Evolutionary conservation across 2,797 vertebrate genomes (phyloP).

Genomic region (Cyprinella venusta): DNA sequence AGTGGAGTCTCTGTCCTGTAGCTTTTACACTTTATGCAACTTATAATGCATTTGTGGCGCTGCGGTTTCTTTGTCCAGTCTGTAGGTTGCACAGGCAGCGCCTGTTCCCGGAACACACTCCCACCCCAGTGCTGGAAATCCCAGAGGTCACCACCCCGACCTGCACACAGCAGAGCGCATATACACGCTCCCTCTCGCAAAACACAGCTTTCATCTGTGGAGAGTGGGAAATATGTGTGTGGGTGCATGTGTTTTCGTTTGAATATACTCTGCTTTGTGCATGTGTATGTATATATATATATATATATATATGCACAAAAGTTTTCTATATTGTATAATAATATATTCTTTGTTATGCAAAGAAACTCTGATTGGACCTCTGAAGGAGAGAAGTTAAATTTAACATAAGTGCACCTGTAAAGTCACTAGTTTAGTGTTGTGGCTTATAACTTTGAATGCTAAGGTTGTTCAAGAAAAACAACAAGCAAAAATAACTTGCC

Average conservation of each 20-base stretch:
- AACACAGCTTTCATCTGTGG: conserved; percentile 39
- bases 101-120: conserved; percentile 78
- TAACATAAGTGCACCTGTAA: conserved; percentile 5
- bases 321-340: conserved; percentile 16
- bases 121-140: conserved; percentile 76
- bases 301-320: conserved; percentile 15
- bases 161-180: conserved; percentile 56
- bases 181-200: conserved; percentile 28
- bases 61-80: conserved; percentile 63
- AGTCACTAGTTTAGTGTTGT: conserved; percentile 12
- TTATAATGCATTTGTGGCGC: conserved; percentile 77
- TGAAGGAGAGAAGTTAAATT: conserved; percentile 37
- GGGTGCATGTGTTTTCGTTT: conserved; percentile 31
- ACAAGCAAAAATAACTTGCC: neutral
- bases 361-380: conserved; percentile 38
- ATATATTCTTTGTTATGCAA: conserved; percentile 18
- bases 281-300: conserved; percentile 7
- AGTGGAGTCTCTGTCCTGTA: conserved; percentile 66
- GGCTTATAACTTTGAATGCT: neutral
- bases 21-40: conserved; percentile 76
- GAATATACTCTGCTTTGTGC: conserved; percentile 9
- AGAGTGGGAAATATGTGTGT: conserved; percentile 45
- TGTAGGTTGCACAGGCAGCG: conserved; percentile 48
- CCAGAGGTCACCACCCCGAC: conserved; percentile 74
- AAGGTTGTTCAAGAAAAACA: neutral